Evolutionary conservation across 2,888 invertebrate species (phyloP).

Genomic region (Tenthredo distinguenda): DNA sequence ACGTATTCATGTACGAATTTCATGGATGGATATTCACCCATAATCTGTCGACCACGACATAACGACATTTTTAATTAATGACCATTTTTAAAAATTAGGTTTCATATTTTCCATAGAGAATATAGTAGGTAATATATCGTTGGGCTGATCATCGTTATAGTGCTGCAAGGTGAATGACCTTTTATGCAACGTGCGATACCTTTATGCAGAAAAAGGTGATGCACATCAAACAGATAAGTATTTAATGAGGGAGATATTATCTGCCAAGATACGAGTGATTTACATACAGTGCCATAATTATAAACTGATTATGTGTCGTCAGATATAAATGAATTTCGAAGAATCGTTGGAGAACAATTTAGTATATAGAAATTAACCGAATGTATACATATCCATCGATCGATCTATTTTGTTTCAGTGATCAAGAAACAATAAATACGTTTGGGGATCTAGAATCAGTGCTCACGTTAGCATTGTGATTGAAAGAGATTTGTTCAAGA

Average conservation of each 20-base stretch:
- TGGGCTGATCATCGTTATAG: background rate
- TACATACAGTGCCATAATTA: constrained; percentile 5
- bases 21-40: too few relatives aligned
- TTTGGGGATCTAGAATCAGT: background rate
- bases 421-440: background rate
- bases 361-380: background rate
- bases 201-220: background rate
- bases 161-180: constrained; percentile 30
- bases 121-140: background rate
- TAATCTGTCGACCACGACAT: too few relatives aligned
- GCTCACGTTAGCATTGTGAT: background rate
- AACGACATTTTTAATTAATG: background rate
- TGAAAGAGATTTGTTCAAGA: background rate
- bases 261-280: constrained; percentile 48
- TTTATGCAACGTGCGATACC: constrained; percentile 21
- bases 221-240: constrained; percentile 38
- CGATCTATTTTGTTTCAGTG: background rate
- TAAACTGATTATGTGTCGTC: background rate
- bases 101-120: background rate
- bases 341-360: background rate
- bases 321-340: background rate
- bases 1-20: too few relatives aligned
- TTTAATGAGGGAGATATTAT: constrained; percentile 21
- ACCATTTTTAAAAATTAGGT: background rate
- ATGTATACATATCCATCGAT: background rate